Evolutionary conservation across 2,113 vertebrate species (phyloP).

Genomic region (Motacilla tschutschensis): DNA sequence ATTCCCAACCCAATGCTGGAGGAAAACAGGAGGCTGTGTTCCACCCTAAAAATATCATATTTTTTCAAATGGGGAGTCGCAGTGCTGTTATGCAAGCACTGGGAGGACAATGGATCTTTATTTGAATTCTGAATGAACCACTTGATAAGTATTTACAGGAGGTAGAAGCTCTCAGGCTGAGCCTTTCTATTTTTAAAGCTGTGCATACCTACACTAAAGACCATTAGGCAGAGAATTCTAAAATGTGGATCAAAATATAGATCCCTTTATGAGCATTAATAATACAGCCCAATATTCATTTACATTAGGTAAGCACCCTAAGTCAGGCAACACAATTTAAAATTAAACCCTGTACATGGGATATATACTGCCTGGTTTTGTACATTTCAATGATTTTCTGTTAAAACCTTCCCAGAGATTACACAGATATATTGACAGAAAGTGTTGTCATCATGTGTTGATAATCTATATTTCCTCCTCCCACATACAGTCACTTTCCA

Average conservation of each 20-base stretch:
- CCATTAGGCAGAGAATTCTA: constrained; percentile 11
- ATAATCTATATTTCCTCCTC: constrained; percentile 40
- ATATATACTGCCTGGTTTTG: neutral
- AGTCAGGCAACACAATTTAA: neutral
- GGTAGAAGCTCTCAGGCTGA: constrained; percentile 8
- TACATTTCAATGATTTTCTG: neutral
- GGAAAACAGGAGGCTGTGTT: neutral
- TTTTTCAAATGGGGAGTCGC: neutral
- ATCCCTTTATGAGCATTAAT: neutral
- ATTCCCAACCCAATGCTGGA: neutral
- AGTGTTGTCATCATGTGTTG: constrained; percentile 10
- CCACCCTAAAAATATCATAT: neutral
- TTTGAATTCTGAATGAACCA: constrained; percentile 42
- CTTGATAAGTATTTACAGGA: constrained; percentile 42
- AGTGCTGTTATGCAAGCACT: constrained; percentile 11
- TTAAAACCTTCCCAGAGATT: neutral
- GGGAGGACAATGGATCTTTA: constrained; percentile 34
- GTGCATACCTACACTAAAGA: neutral
- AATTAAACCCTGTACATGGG: neutral
- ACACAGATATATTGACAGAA: constrained; percentile 27
- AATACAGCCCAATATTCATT: neutral
- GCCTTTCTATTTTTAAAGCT: constrained; percentile 23
- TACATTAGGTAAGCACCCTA: neutral
- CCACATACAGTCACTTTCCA: constrained; percentile 20
- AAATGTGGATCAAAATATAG: neutral